Evolutionary conservation across 2,888 invertebrate species (phyloP), one percentile per base, ranked within the genome.

Genomic region (Phaedon cochleariae): DNA sequence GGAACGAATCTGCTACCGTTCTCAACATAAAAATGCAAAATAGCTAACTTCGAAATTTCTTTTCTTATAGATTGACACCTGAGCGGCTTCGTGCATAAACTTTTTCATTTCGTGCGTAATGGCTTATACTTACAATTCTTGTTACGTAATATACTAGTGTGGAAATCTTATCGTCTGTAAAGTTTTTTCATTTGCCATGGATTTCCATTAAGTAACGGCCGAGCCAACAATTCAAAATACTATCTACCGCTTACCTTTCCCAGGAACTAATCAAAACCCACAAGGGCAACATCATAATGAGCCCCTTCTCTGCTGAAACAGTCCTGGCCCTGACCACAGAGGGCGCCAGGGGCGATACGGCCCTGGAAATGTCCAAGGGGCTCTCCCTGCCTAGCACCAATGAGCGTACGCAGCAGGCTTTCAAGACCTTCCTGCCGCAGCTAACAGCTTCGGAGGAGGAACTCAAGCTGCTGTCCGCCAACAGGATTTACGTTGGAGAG

Each of bases 401-500:
- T n/a, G 59, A 71, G 52, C 63, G 29, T 10, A 72, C 66, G 1
- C 68, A 69, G 29, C 31, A 53, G 37, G 54, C 63, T 15, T 68
- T 67, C 31, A 72, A 74, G 55, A 41, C 65, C 20, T 59, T 76
- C 41, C 46, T 77, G 29, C 71, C 76, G 15, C 46, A 66, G 21
- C 64, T 79, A 4, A 69, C 71, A 34, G 63, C 49, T 10, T 67
- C 64, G 7, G 60, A 68, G 12, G 69, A 74, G 4, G 58, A 71
- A 3, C 62, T 75, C 46, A 73, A 69, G 12, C 68, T 83, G 1
- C 68, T 70, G 0, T 68, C 77, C 0, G 81, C 82, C 5, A 82
- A 82, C 64, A 90, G 90, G 72, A 84, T 94, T 4, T 95, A 89
- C 77, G 82, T 90, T 0, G 86, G 87, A 71, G 46, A 78, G 5